Evolutionary conservation across 1,140 invertebrate species (phyloP).

Genomic region (Chironomus tepperi): DNA sequence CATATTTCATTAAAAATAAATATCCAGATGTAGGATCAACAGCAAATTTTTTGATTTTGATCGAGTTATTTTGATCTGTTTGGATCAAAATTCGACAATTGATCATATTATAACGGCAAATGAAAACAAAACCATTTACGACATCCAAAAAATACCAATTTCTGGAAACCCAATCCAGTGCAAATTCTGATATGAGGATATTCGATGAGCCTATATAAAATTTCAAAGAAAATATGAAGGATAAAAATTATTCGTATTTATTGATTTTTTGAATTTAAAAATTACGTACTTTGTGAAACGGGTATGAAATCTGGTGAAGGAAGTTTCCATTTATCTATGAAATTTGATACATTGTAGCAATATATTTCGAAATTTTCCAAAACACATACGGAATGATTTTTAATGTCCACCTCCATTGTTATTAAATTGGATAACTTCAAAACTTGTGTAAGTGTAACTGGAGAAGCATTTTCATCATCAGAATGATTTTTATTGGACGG

Average conservation of each 20-base stretch:
- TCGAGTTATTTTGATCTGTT: conserved; percentile 29
- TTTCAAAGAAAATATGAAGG: conserved; percentile 16
- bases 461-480: neutral
- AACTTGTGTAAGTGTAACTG: conserved; percentile 31
- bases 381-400: neutral
- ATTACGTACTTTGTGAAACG: no score
- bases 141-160: conserved; percentile 83
- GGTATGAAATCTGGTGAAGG: neutral
- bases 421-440: conserved; percentile 26
- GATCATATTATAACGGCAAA: conserved; percentile 53
- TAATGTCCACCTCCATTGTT: neutral
- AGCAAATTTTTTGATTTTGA: neutral
- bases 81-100: conserved; percentile 60
- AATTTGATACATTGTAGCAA: neutral
- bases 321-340: neutral
- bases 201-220: conserved; percentile 54
- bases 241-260: conserved; percentile 19
- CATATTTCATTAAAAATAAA: conserved; percentile 37
- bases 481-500: conserved; percentile 25
- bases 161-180: conserved; percentile 72
- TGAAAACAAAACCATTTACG: conserved; percentile 58
- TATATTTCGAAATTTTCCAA: neutral
- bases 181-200: neutral
- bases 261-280: conserved; percentile 5
- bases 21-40: conserved; percentile 23